Percentiles rank a stretch among this genome's conserved stretches.
Conservation (phyloP, 2,797 vertebrate species). For the Lacerta bilineata region DNA sequence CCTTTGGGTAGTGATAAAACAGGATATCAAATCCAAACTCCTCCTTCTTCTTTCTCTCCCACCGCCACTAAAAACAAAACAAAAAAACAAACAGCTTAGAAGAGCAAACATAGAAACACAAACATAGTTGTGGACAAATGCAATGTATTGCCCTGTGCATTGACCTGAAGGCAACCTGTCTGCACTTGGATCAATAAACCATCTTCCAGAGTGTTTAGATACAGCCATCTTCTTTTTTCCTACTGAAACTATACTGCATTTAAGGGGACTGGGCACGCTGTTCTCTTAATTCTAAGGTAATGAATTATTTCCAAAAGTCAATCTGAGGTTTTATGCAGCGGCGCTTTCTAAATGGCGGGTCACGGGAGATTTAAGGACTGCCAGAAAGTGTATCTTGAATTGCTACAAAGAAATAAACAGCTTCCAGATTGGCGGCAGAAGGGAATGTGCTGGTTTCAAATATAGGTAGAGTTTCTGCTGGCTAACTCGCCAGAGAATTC, state of each 20-base stretch:
- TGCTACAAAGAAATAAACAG: neutral
- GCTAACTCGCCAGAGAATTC: neutral
- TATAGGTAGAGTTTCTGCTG: neutral
- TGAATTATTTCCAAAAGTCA: conserved; percentile 33
- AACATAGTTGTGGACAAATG: conserved; percentile 22
- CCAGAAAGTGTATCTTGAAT: neutral
- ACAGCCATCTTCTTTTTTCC: conserved; percentile 48
- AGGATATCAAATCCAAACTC: no score
- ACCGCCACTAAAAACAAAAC: neutral
- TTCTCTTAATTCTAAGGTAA: conserved; percentile 21
- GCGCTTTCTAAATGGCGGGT: conserved; percentile 23
- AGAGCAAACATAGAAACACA: conserved; percentile 41
- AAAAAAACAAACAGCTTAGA: conserved; percentile 10
- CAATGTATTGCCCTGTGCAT: conserved; percentile 42
- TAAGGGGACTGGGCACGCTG: neutral
- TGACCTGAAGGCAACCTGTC: conserved; percentile 56
- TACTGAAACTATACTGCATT: conserved; percentile 46
- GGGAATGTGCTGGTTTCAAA: neutral
- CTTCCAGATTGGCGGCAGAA: neutral
- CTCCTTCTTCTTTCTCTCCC: neutral
- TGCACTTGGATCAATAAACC: conserved; percentile 59
- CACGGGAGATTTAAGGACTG: neutral
- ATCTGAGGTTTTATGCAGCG: neutral
- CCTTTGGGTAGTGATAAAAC: no score
- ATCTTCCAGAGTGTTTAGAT: conserved; percentile 57